Percentiles rank a stretch among this genome's conserved stretches.
phyloP scores from a whole-genome alignment of 2,797 vertebrate genomes.

The Hydrolagus colliei region DNA sequence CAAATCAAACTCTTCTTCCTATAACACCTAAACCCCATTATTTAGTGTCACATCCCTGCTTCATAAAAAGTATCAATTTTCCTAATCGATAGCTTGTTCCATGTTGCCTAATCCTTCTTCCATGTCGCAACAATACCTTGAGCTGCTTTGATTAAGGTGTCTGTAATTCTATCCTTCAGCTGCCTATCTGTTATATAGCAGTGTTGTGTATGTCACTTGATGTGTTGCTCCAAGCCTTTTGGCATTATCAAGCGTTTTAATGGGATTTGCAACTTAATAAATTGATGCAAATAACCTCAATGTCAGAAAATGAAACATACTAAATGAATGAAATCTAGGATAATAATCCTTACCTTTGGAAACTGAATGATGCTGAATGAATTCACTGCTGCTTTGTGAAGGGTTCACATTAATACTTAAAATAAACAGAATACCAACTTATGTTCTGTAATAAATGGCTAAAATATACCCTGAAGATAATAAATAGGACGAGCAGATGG shows the following conservation, averaged over 20 bases:
- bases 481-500: background rate
- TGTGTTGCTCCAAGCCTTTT: no score
- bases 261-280: no score
- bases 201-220: no score
- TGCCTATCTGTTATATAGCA: background rate
- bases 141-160: background rate
- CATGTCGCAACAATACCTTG: background rate
- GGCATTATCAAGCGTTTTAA: background rate
- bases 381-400: background rate
- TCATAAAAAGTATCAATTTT: background rate
- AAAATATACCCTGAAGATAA: background rate
- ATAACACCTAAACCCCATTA: no score
- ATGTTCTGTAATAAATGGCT: background rate
- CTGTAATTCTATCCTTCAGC: background rate
- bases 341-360: no score
- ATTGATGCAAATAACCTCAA: background rate
- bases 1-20: background rate
- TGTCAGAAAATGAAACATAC: background rate
- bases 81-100: background rate
- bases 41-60: background rate
- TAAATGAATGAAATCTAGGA: background rate
- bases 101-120: background rate
- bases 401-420: no score
- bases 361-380: no score
- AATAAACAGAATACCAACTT: background rate